A percentile compares a stretch with the other conserved stretches of the same genome.
Conservation (phyloP, 1,140 invertebrate species). For the Heliconius hermathena region DNA sequence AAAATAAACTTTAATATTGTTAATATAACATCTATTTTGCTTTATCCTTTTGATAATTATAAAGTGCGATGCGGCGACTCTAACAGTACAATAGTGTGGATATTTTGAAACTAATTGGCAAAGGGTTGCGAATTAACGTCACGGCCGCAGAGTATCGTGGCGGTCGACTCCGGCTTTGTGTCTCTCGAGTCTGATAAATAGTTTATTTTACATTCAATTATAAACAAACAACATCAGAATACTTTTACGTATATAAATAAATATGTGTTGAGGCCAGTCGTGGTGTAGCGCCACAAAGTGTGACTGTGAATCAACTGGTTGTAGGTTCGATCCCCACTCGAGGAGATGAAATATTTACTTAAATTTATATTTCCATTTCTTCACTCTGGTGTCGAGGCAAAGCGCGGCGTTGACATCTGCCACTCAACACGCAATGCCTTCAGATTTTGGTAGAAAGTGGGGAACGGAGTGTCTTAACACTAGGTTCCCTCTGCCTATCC, state of each 20-base stretch:
- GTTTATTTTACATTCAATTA: constrained; percentile 47
- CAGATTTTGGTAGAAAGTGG: no score
- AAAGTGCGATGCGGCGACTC: constrained; percentile 67
- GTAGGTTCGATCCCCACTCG: no score
- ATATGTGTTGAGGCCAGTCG: no score
- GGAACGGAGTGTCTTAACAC: no score
- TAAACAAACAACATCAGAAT: constrained; percentile 6
- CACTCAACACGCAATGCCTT: no score
- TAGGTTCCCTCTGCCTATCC: no score
- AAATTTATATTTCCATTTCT: no score
- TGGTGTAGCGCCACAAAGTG: no score
- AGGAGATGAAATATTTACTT: no score
- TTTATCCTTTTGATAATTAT: constrained; percentile 35
- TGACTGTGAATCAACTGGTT: no score
- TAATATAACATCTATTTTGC: constrained; percentile 44
- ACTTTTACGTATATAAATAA: neutral
- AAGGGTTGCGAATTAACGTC: constrained; percentile 80
- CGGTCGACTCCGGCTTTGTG: constrained; percentile 68
- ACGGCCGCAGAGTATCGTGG: constrained; percentile 61
- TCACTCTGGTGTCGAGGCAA: no score
- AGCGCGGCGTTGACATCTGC: no score
- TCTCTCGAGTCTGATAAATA: constrained; percentile 61
- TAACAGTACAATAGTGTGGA: constrained; percentile 76
- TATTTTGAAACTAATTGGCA: constrained; percentile 81
- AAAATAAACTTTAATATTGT: constrained; percentile 40